phyloP scores from a whole-genome alignment of 2,113 vertebrate genomes.

The zebrafish (Danio rerio) region DNA sequence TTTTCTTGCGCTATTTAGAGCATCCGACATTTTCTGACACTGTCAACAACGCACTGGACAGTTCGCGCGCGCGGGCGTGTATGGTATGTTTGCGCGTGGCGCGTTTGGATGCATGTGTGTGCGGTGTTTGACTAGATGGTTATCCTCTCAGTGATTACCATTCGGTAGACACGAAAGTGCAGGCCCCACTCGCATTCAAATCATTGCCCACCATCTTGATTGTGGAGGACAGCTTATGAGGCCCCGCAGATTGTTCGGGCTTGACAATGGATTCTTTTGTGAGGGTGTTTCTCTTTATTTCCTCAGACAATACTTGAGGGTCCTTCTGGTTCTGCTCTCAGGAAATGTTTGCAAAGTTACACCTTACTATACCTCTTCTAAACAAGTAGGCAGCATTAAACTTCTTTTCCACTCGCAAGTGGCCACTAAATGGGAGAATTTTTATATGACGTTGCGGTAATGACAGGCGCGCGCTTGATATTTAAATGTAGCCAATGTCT shows the following conservation, averaged over 20 bases:
- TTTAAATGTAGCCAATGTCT: not conserved
- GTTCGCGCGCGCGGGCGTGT: slow-evolving; percentile 10
- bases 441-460: slow-evolving; percentile 9
- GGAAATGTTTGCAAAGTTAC: slow-evolving; percentile 92
- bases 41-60: not conserved
- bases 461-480: not conserved
- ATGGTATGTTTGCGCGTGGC: not conserved
- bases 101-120: slow-evolving; percentile 34
- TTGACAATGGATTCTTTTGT: slow-evolving; percentile 91
- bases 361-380: slow-evolving; percentile 81
- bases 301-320: slow-evolving; percentile 82
- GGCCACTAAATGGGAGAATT: slow-evolving; percentile 9
- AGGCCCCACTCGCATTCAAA: slow-evolving; percentile 87
- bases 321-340: slow-evolving; percentile 86
- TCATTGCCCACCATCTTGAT: slow-evolving; percentile 87
- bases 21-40: not conserved
- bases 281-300: slow-evolving; percentile 88
- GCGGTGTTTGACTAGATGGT: slow-evolving; percentile 71
- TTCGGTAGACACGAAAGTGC: slow-evolving; percentile 75
- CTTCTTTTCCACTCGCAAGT: slow-evolving; percentile 51
- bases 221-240: slow-evolving; percentile 88
- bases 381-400: slow-evolving; percentile 71
- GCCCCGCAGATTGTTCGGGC: slow-evolving; percentile 85
- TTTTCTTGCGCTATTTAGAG: not conserved
- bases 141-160: slow-evolving; percentile 76